Evolutionary conservation across 2,113 vertebrate genomes (phyloP), one percentile per base, ranked within the genome.

Genomic region (Panthera tigris): DNA sequence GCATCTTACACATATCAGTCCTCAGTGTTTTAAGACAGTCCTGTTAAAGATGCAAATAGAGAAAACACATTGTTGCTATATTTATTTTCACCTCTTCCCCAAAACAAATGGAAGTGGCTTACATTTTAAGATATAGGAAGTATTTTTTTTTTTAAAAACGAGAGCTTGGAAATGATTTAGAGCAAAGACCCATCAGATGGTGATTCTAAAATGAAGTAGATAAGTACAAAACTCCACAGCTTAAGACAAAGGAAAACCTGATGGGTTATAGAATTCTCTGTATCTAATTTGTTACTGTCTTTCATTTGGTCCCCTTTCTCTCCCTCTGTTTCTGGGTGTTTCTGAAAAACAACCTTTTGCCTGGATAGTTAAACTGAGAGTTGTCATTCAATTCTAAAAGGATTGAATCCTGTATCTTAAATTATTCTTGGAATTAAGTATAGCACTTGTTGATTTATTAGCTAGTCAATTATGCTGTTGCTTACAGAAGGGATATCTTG

Each of bases 301-400:
- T 85, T 79, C 27, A 7, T 45, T 19, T 55, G 1, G 74, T 11
- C 3, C 15, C 21, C 31, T 21, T 36, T 63, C 3, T 76, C 7
- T 65, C 45, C 10, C 52, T 89, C 19, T 88, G 9, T 45, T 65
- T 89, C 55, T 66, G 63, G 79, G 93, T 88, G 9, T 45, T 65
- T 89, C 55, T 66, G 63, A 83, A 95, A 93, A 57, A 71, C 4
- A 50, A 3, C 6, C 10, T 83, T 96, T 55, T 66, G 55, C 11
- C 41, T 94, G 52, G 79, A 89, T 92, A 95, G 14, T 84, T 89
- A 73, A 97, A 91, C 57, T 36, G 29, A 50, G 48, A 89, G 65
- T 41, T 73, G 39, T 91, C 91, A 78, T 92, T 79, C 81, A 91
- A 78, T 68, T 95, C 2, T 39, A 93, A 93, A 85, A 84, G n/a